Conservation (phyloP, 2,797 vertebrate genomes). For the Telmatherina bonti region DNA sequence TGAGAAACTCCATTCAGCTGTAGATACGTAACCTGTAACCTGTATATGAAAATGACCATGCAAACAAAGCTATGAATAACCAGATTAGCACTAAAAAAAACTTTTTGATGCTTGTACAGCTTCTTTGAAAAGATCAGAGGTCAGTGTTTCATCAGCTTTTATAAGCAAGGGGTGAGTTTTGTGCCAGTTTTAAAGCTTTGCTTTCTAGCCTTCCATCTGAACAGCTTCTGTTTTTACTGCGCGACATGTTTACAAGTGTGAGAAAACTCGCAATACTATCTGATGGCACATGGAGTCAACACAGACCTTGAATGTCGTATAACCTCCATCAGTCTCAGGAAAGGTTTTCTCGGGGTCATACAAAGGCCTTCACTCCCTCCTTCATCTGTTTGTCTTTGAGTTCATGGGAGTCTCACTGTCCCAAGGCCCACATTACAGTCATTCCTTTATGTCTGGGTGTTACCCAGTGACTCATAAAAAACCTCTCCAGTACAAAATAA, state of each 20-base stretch:
- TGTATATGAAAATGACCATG: neutral
- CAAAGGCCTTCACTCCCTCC: constrained; percentile 69
- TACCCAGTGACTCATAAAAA: constrained; percentile 57
- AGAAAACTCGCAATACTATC: neutral
- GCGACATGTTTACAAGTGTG: neutral
- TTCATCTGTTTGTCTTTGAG: constrained; percentile 61
- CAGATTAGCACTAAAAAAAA: neutral
- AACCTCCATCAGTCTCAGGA: constrained; percentile 30
- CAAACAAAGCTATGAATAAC: neutral
- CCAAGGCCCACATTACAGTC: constrained; percentile 69
- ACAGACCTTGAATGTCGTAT: constrained; percentile 42
- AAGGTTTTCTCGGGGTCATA: constrained; percentile 71
- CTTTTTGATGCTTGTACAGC: neutral
- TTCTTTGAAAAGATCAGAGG: neutral
- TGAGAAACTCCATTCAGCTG: neutral
- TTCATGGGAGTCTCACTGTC: constrained; percentile 69
- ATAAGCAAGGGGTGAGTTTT: neutral
- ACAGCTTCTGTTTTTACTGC: neutral
- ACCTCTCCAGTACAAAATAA: constrained; percentile 17
- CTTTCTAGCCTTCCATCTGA: neutral
- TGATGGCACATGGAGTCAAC: neutral
- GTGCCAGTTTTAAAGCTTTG: neutral
- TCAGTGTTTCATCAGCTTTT: neutral
- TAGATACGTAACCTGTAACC: neutral
- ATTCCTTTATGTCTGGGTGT: constrained; percentile 72